Evolutionary conservation across 1,140 invertebrate species (phyloP).

Genomic region (Drosophila santomea): DNA sequence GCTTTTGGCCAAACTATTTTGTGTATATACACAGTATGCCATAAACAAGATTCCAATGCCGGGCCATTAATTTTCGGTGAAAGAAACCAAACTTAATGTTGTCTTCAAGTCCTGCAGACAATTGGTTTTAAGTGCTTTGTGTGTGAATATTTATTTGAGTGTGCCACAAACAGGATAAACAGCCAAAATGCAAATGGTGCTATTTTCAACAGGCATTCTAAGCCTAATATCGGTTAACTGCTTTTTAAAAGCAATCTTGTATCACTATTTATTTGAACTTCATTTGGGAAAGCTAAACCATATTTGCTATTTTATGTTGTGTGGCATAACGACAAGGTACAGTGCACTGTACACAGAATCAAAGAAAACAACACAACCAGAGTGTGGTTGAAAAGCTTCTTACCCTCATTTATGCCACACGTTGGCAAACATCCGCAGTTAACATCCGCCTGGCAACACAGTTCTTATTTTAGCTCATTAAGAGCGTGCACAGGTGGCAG

Average conservation of each 20-base stretch:
- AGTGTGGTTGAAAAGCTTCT: too few relatives aligned
- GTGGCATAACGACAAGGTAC: too few relatives aligned
- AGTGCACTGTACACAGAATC: too few relatives aligned
- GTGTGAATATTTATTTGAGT: neutral
- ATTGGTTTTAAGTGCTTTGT: neutral
- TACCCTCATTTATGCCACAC: neutral
- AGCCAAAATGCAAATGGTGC: too few relatives aligned
- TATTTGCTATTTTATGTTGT: too few relatives aligned
- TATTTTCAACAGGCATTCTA: neutral
- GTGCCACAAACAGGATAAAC: neutral
- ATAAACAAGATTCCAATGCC: slow-evolving; percentile 31
- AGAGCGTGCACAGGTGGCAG: slow-evolving; percentile 23
- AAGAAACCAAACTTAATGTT: slow-evolving; percentile 5
- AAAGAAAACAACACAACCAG: too few relatives aligned
- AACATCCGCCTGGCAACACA: slow-evolving; percentile 36
- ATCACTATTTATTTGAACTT: neutral
- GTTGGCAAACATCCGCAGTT: slow-evolving; percentile 6
- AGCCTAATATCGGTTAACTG: neutral
- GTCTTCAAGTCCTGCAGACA: neutral
- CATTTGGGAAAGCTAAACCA: neutral
- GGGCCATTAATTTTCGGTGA: slow-evolving; percentile 18
- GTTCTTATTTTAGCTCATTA: slow-evolving; percentile 33
- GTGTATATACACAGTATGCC: slow-evolving; percentile 15
- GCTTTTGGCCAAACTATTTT: slow-evolving; percentile 27
- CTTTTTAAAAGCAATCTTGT: neutral